Conservation (phyloP, 2,113 vertebrate species). For the Hiodon tergisus region DNA sequence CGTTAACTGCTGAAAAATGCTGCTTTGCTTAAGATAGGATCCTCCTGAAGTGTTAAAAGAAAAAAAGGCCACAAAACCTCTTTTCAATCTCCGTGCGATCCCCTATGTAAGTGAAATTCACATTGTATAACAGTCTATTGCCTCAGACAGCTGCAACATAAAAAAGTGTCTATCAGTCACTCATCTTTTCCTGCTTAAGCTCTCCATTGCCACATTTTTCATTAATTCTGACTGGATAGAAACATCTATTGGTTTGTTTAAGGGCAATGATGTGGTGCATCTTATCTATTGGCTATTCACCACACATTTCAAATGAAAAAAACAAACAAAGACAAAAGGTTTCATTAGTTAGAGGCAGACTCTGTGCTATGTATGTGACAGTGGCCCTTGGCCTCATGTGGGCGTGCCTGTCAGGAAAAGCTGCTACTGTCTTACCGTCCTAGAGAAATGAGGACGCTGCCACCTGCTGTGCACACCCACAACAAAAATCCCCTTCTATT, state of each 20-base stretch:
- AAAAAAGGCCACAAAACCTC: conserved; percentile 36
- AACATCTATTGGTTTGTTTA: conserved; percentile 10
- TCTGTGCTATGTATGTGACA: conserved; percentile 33
- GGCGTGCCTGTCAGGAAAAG: conserved; percentile 49
- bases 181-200: neutral
- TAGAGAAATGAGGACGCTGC: conserved; percentile 45
- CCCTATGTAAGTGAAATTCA: conserved; percentile 14
- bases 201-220: neutral
- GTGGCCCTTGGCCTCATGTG: conserved; percentile 39
- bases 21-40: conserved; percentile 30
- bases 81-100: conserved; percentile 27
- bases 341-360: conserved; percentile 32
- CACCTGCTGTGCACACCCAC: conserved; percentile 47
- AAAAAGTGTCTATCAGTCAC: neutral
- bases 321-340: conserved; percentile 25
- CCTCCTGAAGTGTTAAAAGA: conserved; percentile 28
- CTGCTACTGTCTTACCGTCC: conserved; percentile 41
- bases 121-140: conserved; percentile 1
- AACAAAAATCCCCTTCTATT: conserved; percentile 47
- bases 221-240: neutral
- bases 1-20: conserved; percentile 5
- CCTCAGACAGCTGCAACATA: conserved; percentile 6
- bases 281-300: conserved; percentile 8
- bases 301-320: conserved; percentile 10
- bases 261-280: neutral